Conservation (phyloP, 2,113 vertebrate genomes). For the Channa maculata region DNA sequence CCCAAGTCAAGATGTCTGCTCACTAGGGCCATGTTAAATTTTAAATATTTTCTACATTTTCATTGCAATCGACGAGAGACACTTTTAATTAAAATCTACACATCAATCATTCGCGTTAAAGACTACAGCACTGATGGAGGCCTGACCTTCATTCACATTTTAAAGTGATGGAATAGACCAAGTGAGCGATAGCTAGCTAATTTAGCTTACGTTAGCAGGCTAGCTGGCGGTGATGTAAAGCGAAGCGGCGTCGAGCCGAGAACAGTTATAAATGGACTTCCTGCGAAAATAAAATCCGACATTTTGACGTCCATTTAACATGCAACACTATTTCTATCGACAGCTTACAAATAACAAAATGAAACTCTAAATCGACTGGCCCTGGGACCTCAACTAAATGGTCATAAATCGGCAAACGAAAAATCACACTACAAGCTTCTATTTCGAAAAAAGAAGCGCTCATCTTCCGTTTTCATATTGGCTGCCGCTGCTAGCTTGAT, state of each 20-base stretch:
- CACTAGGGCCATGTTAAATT: constrained; percentile 59
- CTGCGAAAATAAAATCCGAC: constrained; percentile 32
- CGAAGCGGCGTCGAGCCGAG: not conserved
- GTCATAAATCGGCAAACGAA: no score
- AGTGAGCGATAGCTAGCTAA: constrained; percentile 63
- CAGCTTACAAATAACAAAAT: not conserved
- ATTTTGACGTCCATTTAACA: not conserved
- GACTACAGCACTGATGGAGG: not conserved
- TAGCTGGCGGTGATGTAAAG: constrained; percentile 43
- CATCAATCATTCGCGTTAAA: not conserved
- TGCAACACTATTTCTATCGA: not conserved
- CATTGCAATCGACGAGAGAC: not conserved
- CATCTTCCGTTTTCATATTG: constrained; percentile 10
- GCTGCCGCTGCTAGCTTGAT: constrained; percentile 33
- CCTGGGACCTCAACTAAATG: no score
- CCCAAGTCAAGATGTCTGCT: constrained; percentile 82
- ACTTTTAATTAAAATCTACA: fast-evolving
- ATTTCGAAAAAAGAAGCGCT: not conserved
- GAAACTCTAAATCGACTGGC: no score
- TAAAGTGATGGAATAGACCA: constrained; percentile 63
- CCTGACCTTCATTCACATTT: constrained; percentile 67
- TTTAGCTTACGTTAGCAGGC: constrained; percentile 57
- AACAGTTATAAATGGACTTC: constrained; percentile 41
- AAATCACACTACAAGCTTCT: not conserved
- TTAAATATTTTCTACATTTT: constrained; percentile 30